Base-by-base conservation (phyloP, 1,140 invertebrate genomes). In the Aplysia californica region DNA sequence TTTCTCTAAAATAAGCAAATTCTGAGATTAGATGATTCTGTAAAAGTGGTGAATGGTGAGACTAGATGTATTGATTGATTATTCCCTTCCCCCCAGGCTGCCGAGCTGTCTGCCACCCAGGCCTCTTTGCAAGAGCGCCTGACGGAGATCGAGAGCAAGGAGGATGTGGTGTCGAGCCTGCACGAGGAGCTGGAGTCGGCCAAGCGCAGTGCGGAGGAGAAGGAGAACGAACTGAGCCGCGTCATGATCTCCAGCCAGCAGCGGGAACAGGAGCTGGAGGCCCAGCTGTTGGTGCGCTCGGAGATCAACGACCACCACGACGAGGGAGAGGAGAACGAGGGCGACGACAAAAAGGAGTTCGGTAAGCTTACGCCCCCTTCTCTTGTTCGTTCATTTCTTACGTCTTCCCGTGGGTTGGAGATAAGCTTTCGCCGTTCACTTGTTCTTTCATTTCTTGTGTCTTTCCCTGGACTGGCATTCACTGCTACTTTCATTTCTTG, bases 161-260 rank as follows among this genome's bases (percentile, higher is more conserved):
- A 91, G 68, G 89, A 90, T 70, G 92, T 93, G 75, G 87, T 94
- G 65, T 89, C 91, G 36, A 91, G 90, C 89, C 87, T 93, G 69
- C 92, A 92, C 76, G 92, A 91, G 73, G 92, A 93, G 79, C 85
- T 93, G 21, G 89, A 90, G 20, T 92, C 33, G n/a, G 81, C 82
- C 4, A 59, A 73, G 18, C 23, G 55, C 4, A 74, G 75, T 61
- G 84, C 78, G 35, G 83, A 83, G 70, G 80, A 84, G 66, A 82
- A 84, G 26, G 79, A 82, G n/a, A 10, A 20, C 21, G 74, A 82
- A 55, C 44, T 80, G 68, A 41, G 21, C 36, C 38, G 61, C 6
- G 73, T 78, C 31, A 20, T 59, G 39, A 68, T 56, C n/a, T 76
- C 82, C 35, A 70, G 82, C 44, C 83, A 93, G 55, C 90, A 92